Base-by-base conservation (phyloP, 2,888 invertebrate species). In the Hanleya hanleyi region DNA sequence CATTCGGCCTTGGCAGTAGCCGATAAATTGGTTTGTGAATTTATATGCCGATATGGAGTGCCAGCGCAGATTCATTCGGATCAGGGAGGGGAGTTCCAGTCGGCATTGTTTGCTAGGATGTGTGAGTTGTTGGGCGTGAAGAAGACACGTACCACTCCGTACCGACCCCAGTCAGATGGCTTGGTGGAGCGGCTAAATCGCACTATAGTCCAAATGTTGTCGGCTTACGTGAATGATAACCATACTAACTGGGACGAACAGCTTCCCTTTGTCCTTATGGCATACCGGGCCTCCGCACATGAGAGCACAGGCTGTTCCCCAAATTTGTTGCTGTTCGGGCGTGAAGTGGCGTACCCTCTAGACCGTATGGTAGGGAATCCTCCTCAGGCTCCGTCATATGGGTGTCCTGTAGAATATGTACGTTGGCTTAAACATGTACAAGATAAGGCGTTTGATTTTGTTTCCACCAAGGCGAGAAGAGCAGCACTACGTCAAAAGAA, bases 401-500 rank as follows among this genome's bases (percentile, higher is more conserved):
- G n/a, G 9, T 15, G 62, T 62, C 71, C 49, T 37, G 57, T 32
- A 7, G 47, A 70, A 37, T 74, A 74, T 67, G 67, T 74, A 15
- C 41, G 69, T 26, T 74, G 70, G 74, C 41, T 70, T 26, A 38
- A 38, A 37, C 15, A 32, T 62, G 49, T 26, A 26, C 5, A 66
- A 26, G 37, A 61, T 18, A 33, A 9, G 12, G 18, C 65, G 9
- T 70, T 50, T 70, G 33, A 67, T 15, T 32, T 41, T 35, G 71
- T 67, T 1, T 26, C 33, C 22, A 29, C 51, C 22, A 67, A 71
- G 37, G 32, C 71, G 12, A 18, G 37, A 18, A 18, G 32, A 41
- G 50, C 71, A 15, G 66, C 71, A 4, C 26, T 26, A 41, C 51
- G 47, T 29, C 74, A 74, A 37, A 74, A 74, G n/a, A 62, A 41